Base-by-base conservation (phyloP, 2,113 vertebrate species). In the Rhombomys opimus region DNA sequence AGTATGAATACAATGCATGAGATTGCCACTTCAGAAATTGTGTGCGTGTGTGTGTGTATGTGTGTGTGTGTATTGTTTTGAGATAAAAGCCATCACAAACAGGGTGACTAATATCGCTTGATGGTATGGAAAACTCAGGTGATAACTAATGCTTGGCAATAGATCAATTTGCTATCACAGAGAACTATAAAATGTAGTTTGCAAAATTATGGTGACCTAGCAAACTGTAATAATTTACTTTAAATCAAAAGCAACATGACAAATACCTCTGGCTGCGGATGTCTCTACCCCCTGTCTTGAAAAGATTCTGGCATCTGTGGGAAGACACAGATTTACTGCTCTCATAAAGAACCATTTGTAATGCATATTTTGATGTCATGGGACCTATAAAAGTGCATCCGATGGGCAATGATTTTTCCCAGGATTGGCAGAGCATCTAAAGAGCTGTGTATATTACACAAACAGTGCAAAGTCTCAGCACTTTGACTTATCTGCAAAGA, bases 221-320 rank as follows among this genome's bases (percentile, higher is more conserved):
- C 63, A 94, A 94, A 95, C 63, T 93, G 18, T 72, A 89, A 93
- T 85, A 96, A 97, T 97, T 93, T 93, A 54, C 88, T 91, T 65
- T 97, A 95, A 96, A 92, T 97, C 94, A 95, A 30, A 23, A 78
- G 67, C 17, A 92, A 92, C 46, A 97, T 57, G 77, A 89, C 32
- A 90, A 94, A 91, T 57, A 97, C 90, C 76, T 76, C 52, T 81
- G 92, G 61, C 41, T 89, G 22, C 59, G n/a, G 77, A 30, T 94
- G 25, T 96, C 81, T 81, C 72, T 65, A 30, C 75, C 22, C 61
- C 85, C 52, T n/a, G 88, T 95, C 46, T 93, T 93, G 52, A 86
- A 63, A 94, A 85, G 46, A 85, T 67, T 95, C 57, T 35, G 65
- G 54, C 73, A 70, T 95, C 89, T 94, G 17, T 94, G 77, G 18